Conservation (phyloP, 2,797 vertebrate genomes). For the Scyliorhinus canicula region DNA sequence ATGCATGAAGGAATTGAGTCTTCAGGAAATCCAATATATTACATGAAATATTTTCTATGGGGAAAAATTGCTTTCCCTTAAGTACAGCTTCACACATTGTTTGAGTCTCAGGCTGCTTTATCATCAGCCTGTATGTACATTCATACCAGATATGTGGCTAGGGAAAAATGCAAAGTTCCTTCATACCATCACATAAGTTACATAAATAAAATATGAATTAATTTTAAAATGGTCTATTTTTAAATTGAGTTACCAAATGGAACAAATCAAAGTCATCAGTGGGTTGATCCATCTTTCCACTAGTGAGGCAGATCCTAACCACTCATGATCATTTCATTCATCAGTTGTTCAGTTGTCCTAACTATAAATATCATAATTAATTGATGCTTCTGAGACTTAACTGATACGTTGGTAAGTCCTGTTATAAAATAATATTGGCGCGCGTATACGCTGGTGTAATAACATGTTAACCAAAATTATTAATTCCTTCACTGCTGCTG, state of each 20-base stretch:
- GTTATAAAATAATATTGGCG: neutral
- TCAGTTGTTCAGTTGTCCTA: neutral
- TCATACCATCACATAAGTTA: neutral
- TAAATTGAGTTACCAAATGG: neutral
- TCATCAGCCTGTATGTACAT: neutral
- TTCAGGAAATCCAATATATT: neutral
- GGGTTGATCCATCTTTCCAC: neutral
- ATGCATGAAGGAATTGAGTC: neutral
- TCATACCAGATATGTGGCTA: neutral
- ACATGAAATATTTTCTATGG: neutral
- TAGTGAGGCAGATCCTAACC: neutral
- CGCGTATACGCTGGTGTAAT: neutral
- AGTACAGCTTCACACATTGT: neutral
- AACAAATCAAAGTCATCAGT: neutral
- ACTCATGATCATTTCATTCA: neutral
- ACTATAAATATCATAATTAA: neutral
- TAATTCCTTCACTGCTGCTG: neutral
- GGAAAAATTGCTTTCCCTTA: neutral
- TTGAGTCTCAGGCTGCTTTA: neutral
- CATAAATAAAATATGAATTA: neutral
- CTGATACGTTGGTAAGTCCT: neutral
- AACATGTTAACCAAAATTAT: neutral
- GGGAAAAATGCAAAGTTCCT: neutral
- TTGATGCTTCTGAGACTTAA: neutral
- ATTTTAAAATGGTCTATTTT: conserved; percentile 11